Base-by-base conservation (phyloP, 1,140 invertebrate genomes). In the Bombus fervidus region DNA sequence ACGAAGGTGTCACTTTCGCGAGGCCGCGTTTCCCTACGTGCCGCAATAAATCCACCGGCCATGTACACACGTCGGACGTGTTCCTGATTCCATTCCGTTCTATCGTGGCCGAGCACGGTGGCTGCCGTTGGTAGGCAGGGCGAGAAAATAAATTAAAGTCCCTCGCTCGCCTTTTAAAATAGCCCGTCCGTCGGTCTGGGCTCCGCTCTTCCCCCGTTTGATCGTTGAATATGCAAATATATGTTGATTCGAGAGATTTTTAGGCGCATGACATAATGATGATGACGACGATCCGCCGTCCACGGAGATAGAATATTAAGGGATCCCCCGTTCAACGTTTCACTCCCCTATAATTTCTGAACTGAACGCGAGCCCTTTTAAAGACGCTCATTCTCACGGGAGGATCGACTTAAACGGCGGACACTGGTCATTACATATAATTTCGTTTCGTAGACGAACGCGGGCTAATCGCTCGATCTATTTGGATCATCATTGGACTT, bases 261-360 rank as follows among this genome's bases (percentile, higher is more conserved):
- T 87, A 86, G 76, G 75, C 79, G 41, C 86, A 86, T 90, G 89
- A 90, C 89, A 90, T 90, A 90, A 90, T 90, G 89, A 90, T 88
- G 89, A 86, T 82, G 83, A 89, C 64, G 75, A 87, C 41, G 85
- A 88, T 76, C 62, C 62, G 37, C 47, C 66, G 31, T 66, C 66
- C 71, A 75, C 84, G 83, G 77, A 89, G 89, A 90, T 90, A 90
- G 89, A 90, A 90, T 90, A 90, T 90, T 90, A 90, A 90, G 77
- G 81, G 72, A 76, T 71, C 66, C 34, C 69, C 59, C 34, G 66
- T 68, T 68, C 66, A 31, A 34, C 9, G 41, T 37, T 34, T 18
- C 41, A 62, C 37, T 68, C 75, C 76, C 88, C 83, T 90, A 74
- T 90, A 90, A 90, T 90, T 87, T 90, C 41, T 34, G 18, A 9